Evolutionary conservation across 2,797 vertebrate genomes (phyloP).

Genomic region (Meda fulgida): DNA sequence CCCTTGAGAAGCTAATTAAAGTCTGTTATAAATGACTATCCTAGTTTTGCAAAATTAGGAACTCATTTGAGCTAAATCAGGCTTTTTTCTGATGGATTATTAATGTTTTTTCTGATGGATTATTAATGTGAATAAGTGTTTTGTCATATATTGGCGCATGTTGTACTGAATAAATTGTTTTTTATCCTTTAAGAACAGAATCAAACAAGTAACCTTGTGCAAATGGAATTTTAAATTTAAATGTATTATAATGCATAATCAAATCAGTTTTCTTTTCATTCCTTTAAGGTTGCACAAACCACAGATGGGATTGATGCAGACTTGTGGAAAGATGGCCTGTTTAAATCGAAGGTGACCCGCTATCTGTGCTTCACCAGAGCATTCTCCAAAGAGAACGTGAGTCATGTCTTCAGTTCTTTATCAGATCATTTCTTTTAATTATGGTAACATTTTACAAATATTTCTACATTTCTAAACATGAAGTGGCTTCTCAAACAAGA

Average conservation of each 20-base stretch:
- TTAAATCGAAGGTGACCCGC: conserved; percentile 98
- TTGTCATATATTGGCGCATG: neutral
- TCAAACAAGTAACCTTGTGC: neutral
- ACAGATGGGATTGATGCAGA: conserved; percentile 97
- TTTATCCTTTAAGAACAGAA: neutral
- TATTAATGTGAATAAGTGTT: neutral
- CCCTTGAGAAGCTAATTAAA: conserved; percentile 6
- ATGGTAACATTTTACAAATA: neutral
- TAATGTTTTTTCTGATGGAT: neutral
- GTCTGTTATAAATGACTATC: neutral
- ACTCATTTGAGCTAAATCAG: neutral
- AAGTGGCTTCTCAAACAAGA: neutral
- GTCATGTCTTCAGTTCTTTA: conserved; percentile 62
- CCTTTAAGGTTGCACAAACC: conserved; percentile 87
- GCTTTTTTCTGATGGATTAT: neutral
- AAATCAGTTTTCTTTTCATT: neutral
- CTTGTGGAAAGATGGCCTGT: conserved; percentile 98
- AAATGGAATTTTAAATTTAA: neutral
- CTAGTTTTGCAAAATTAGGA: neutral
- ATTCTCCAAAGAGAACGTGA: conserved; percentile 98
- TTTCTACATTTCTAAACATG: no score
- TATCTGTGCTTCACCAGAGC: conserved; percentile 98
- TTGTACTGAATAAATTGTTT: neutral
- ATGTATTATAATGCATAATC: neutral
- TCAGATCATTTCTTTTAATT: neutral